phyloP scores from a whole-genome alignment of 1,140 invertebrate genomes.

The Hormaphis cornu region DNA sequence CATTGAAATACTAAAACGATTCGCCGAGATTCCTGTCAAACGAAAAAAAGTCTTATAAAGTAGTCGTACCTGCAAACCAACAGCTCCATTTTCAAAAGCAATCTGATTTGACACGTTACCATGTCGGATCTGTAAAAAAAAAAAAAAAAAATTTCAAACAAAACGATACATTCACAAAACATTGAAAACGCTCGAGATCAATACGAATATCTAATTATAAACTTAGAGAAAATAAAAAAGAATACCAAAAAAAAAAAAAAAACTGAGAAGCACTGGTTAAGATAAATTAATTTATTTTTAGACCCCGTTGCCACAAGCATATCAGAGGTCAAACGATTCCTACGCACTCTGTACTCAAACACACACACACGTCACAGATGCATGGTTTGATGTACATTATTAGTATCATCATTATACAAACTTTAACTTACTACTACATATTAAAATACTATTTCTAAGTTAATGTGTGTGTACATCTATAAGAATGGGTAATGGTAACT shows the following conservation, averaged over 20 bases:
- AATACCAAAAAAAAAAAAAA: neutral
- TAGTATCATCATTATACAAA: slow-evolving; percentile 22
- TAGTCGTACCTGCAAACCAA: slow-evolving; percentile 25
- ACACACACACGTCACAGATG: slow-evolving; percentile 3
- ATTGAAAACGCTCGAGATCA: too few relatives aligned
- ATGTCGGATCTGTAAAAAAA: slow-evolving; percentile 7
- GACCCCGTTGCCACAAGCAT: slow-evolving; percentile 3
- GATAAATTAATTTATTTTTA: slow-evolving; percentile 30
- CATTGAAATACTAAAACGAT: too few relatives aligned
- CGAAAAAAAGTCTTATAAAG: neutral
- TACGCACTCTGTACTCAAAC: slow-evolving; percentile 19
- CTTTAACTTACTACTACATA: slow-evolving; percentile 9
- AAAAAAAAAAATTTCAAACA: neutral
- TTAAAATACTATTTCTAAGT: too few relatives aligned
- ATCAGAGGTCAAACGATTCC: slow-evolving; percentile 31
- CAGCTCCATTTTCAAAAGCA: slow-evolving; percentile 27
- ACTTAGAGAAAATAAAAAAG: too few relatives aligned
- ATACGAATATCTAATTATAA: too few relatives aligned
- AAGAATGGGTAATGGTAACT: neutral
- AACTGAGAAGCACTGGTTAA: slow-evolving; percentile 30
- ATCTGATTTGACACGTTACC: neutral
- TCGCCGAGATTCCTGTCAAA: too few relatives aligned
- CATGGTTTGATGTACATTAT: slow-evolving; percentile 22
- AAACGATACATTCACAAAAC: neutral
- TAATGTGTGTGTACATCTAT: neutral